A percentile compares a stretch with the other conserved stretches of the same genome.
Conservation (phyloP, 2,888 invertebrate species). For the Pheosia tremula region DNA sequence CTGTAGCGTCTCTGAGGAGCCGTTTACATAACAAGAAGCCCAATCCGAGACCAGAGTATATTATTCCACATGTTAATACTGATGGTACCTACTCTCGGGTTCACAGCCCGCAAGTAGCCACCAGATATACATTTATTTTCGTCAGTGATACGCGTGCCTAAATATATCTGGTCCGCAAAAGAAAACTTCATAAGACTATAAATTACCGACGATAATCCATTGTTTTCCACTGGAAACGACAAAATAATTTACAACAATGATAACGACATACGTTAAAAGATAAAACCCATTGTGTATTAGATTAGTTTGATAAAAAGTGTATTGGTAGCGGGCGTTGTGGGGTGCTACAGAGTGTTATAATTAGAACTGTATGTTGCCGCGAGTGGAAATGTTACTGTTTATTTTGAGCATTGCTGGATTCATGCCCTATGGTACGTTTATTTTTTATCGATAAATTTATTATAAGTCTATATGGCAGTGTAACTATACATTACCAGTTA, state of each 20-base stretch:
- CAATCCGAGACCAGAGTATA: slow-evolving; percentile 39
- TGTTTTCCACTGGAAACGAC: slow-evolving; percentile 58
- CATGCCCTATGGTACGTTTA: slow-evolving; percentile 62
- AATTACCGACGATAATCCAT: slow-evolving; percentile 34
- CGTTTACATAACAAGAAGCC: background rate
- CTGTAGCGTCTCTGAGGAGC: background rate
- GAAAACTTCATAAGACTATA: slow-evolving; percentile 30
- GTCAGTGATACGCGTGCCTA: slow-evolving; percentile 35
- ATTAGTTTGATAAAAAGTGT: slow-evolving; percentile 69
- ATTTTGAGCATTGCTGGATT: slow-evolving; percentile 52
- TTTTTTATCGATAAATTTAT: no score
- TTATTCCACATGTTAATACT: slow-evolving; percentile 15
- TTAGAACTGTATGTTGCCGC: slow-evolving; percentile 32
- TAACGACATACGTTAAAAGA: slow-evolving; percentile 61
- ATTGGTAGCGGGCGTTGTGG: slow-evolving; percentile 42
- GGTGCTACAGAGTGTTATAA: slow-evolving; percentile 43
- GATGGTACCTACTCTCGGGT: slow-evolving; percentile 28
- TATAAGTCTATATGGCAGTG: no score
- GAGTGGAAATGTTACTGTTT: slow-evolving; percentile 57
- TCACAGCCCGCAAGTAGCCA: slow-evolving; percentile 24
- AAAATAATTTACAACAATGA: slow-evolving; percentile 71
- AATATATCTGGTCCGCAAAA: background rate
- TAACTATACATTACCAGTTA: no score
- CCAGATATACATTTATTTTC: slow-evolving; percentile 52
- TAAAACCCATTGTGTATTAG: slow-evolving; percentile 58